Evolutionary conservation across 1,140 invertebrate species (phyloP), one percentile per base, ranked within the genome.

Genomic region (Sarcophaga bullata): DNA sequence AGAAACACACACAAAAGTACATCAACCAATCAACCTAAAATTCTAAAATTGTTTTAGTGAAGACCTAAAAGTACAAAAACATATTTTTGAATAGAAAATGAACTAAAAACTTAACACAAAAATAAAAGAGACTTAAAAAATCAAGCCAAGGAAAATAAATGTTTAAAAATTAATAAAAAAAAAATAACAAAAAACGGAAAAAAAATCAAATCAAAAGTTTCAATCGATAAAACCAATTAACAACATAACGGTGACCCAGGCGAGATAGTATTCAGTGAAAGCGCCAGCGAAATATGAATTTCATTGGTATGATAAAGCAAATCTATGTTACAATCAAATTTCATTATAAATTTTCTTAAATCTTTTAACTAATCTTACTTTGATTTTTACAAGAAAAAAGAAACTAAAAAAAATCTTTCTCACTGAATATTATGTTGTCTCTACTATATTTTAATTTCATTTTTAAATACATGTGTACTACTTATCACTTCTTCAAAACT

Each of bases 221-320:
- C 68, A 37, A 73, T 73, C 73, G 50, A 25, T 50, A 50, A 49
- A 19, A 52, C 75, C 19, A 50, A 72, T n/a, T 68, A 50, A 68
- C 46, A 76, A 83, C 82, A 85, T 82, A 83, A 84, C 85, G 84
- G 84, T 81, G 80, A 73, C 81, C 83, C 86, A 86, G 87, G 88
- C 86, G 85, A 90, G 89, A 86, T 90, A 90, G 89, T 88, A 86
- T 85, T 85, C 85, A 88, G 85, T 87, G 83, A 87, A 86, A 85
- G 88, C 87, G 87, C 87, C 89, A 85, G 84, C 85, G 87, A 90
- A 88, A 87, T 83, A 90, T 90, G 89, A 90, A 90, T 90, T 90
- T 90, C 87, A 90, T 90, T 88, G 89, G 89, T 90, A 90, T 86
- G 88, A 83, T 83, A 75, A 80, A 81, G 80, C 80, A 62, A 80